Percentiles rank a stretch among this genome's conserved stretches.
phyloP scores from a whole-genome alignment of 2,797 vertebrate genomes.

The Leuciscus waleckii region DNA sequence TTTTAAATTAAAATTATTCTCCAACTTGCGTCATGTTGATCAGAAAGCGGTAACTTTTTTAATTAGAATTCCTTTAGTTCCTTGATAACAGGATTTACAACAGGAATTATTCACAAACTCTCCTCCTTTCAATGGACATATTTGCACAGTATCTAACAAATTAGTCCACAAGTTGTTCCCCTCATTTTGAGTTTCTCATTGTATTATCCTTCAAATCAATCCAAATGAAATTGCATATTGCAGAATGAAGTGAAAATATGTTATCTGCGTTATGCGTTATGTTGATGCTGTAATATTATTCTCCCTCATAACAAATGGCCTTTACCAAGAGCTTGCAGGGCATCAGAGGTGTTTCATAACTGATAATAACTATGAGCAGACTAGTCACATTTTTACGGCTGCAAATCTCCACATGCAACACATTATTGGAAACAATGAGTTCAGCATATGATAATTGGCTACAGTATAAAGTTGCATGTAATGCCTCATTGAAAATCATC shows the following conservation, averaged over 20 bases:
- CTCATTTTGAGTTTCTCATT: neutral
- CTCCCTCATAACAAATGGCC: neutral
- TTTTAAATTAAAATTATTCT: slow-evolving; percentile 37
- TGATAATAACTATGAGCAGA: slow-evolving; percentile 27
- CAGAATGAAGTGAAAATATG: neutral
- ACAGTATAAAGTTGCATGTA: slow-evolving; percentile 18
- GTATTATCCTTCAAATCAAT: neutral
- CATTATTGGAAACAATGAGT: slow-evolving; percentile 26
- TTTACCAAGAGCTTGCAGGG: slow-evolving; percentile 2
- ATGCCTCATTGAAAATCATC: slow-evolving; percentile 25
- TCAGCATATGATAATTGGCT: slow-evolving; percentile 2
- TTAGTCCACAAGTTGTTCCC: neutral
- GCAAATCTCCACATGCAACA: slow-evolving; percentile 5
- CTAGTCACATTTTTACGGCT: neutral
- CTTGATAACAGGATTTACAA: neutral
- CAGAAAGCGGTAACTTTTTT: neutral
- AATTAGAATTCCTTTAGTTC: slow-evolving; percentile 6
- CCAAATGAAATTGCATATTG: neutral
- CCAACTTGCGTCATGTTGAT: neutral
- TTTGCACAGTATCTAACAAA: neutral
- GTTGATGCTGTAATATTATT: neutral
- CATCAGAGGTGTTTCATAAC: slow-evolving; percentile 41
- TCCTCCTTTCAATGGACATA: neutral
- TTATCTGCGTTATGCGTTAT: neutral
- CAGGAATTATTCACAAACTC: slow-evolving; percentile 1